Conservation (phyloP, 2,888 invertebrate species). For the Euproctis similis region DNA sequence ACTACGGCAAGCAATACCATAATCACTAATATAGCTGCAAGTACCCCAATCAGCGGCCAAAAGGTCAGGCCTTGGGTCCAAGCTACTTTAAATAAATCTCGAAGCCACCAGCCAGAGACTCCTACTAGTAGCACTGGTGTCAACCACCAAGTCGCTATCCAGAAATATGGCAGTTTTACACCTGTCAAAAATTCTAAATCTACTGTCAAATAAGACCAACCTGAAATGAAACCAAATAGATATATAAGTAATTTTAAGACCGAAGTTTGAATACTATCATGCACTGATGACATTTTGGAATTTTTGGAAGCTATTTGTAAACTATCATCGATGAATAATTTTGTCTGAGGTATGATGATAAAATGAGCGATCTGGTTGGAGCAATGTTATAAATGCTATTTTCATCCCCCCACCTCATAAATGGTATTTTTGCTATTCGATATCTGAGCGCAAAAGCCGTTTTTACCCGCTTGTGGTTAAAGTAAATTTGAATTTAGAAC, state of each 20-base stretch:
- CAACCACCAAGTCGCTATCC: constrained; percentile 55
- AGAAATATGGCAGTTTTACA: constrained; percentile 46
- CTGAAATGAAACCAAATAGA: constrained; percentile 36
- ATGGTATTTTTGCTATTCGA: too few relatives aligned
- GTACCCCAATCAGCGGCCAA: constrained; percentile 55
- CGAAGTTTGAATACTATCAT: not conserved
- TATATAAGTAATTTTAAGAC: too few relatives aligned
- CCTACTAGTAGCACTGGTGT: constrained; percentile 50
- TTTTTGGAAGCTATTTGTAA: too few relatives aligned
- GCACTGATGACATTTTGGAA: too few relatives aligned
- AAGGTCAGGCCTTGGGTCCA: constrained; percentile 39
- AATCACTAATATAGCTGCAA: constrained; percentile 44
- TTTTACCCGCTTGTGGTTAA: too few relatives aligned
- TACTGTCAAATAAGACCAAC: constrained; percentile 53
- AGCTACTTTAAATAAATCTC: constrained; percentile 37
- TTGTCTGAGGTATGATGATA: too few relatives aligned
- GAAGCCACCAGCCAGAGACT: constrained; percentile 61
- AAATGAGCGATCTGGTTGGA: too few relatives aligned
- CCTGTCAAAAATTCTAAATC: constrained; percentile 65
- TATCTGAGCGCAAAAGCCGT: too few relatives aligned
- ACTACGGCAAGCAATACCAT: constrained; percentile 55
- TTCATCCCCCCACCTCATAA: too few relatives aligned
- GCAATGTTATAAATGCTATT: too few relatives aligned
- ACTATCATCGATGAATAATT: too few relatives aligned
- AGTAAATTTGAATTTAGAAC: too few relatives aligned